These are phyloP conservation scores for Mya arenaria DNA, from an alignment of 1,140 invertebrate species.

Conservation along the genomic window DNA sequence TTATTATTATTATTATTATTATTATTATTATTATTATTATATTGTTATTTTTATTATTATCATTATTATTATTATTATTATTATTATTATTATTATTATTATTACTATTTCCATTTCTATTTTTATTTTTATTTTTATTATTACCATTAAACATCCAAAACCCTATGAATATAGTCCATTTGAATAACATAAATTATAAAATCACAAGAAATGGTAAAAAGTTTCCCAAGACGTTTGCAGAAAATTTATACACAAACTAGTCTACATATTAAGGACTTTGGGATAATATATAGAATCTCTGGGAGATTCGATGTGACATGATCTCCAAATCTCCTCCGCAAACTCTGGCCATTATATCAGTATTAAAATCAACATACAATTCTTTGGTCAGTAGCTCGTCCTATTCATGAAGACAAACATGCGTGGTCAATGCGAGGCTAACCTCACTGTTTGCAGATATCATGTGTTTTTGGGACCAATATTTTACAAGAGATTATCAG, in stretches of 20 bases:
- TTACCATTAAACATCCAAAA: too few relatives aligned
- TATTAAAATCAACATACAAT: constrained; percentile 37
- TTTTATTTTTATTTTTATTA: too few relatives aligned
- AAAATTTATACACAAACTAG: not conserved
- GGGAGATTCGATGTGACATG: constrained; percentile 7
- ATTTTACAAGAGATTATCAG: too few relatives aligned
- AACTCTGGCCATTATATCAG: constrained; percentile 46
- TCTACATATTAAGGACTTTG: not conserved
- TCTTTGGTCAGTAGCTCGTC: constrained; percentile 32
- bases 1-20: not conserved
- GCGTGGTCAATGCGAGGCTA: too few relatives aligned
- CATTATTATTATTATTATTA: too few relatives aligned
- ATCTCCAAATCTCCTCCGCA: constrained; percentile 20
- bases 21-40: not conserved
- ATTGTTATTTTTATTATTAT: not conserved
- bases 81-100: too few relatives aligned
- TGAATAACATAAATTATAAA: not conserved
- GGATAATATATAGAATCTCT: not conserved
- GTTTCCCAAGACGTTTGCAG: not conserved
- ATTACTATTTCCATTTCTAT: too few relatives aligned
- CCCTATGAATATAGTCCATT: not conserved
- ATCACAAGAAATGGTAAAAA: not conserved
- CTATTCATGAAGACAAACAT: constrained; percentile 32
- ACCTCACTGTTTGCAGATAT: too few relatives aligned
- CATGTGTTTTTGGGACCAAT: too few relatives aligned